A percentile compares a stretch with the other conserved stretches of the same genome.
These are phyloP conservation scores for Phymatocera aterrima DNA, from an alignment of 2,888 invertebrate genomes.

Conservation along the genomic window DNA sequence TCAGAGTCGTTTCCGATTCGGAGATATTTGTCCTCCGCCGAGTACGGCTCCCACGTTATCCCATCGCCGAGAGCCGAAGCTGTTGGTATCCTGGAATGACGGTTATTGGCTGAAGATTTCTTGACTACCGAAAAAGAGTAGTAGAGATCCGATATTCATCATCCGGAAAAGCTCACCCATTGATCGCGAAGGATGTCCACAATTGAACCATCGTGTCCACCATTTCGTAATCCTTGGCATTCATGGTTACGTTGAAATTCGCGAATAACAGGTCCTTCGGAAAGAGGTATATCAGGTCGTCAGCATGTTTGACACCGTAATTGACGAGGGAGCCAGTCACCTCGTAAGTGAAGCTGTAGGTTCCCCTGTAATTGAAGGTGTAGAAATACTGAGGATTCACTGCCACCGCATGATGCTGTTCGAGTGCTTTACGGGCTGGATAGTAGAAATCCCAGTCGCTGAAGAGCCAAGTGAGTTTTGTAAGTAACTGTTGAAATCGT, in stretches of 20 bases:
- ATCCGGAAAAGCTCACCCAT: neutral
- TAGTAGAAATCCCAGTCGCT: slow-evolving; percentile 52
- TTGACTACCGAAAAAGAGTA: no score
- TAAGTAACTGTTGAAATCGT: slow-evolving; percentile 48
- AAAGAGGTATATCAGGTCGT: neutral
- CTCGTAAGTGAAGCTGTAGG: neutral
- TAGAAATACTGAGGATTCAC: slow-evolving; percentile 10
- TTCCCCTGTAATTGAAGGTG: neutral
- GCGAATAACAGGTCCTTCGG: neutral
- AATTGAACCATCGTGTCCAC: no score
- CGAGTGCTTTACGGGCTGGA: slow-evolving; percentile 49
- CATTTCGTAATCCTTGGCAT: no score
- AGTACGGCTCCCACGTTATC: no score
- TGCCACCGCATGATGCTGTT: slow-evolving; percentile 41
- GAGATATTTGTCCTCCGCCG: no score
- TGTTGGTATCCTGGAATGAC: no score
- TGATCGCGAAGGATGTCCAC: no score
- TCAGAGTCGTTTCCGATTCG: no score
- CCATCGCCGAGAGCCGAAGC: no score
- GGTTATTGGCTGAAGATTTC: no score
- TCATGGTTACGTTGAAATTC: no score
- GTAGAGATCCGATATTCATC: neutral
- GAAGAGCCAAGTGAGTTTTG: slow-evolving; percentile 48
- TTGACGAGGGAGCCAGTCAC: neutral
- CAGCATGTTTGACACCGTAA: neutral